These are phyloP conservation scores for Premnoplex brunnescens DNA, from an alignment of 2,797 vertebrate genomes.

Conservation along the genomic window DNA sequence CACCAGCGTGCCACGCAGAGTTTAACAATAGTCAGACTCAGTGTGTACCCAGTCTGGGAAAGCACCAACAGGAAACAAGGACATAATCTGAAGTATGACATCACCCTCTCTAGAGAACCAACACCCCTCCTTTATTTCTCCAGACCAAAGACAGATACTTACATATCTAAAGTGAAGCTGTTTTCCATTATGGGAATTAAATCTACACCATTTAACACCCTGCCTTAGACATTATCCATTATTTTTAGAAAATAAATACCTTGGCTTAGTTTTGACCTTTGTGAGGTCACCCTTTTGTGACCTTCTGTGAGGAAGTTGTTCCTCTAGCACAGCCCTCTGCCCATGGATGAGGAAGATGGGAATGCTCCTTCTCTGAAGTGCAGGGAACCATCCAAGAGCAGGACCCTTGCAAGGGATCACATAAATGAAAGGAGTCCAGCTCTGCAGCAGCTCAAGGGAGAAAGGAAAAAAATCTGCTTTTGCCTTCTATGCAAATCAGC, in stretches of 20 bases:
- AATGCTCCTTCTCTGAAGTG: background rate
- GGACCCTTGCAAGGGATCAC: background rate
- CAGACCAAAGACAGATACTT: background rate
- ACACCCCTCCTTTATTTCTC: background rate
- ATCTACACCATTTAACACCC: background rate
- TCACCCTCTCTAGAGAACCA: background rate
- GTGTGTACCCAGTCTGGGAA: background rate
- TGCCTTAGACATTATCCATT: background rate
- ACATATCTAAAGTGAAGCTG: background rate
- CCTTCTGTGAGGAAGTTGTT: background rate
- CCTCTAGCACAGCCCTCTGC: background rate
- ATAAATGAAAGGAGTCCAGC: background rate
- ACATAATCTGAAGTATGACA: background rate
- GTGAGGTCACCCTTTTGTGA: background rate
- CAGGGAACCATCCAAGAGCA: background rate
- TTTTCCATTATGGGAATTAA: background rate
- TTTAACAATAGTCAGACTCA: background rate
- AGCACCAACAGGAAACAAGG: background rate
- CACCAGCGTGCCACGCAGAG: rapidly evolving
- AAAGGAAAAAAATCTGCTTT: background rate
- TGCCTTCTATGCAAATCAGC: background rate
- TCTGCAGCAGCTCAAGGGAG: background rate
- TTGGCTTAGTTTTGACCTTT: background rate
- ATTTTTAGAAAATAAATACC: background rate
- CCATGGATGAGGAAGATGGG: rapidly evolving